Evolutionary conservation across 2,797 vertebrate species (phyloP), one percentile per base, ranked within the genome.

Genomic region (Galago senegalensis): DNA sequence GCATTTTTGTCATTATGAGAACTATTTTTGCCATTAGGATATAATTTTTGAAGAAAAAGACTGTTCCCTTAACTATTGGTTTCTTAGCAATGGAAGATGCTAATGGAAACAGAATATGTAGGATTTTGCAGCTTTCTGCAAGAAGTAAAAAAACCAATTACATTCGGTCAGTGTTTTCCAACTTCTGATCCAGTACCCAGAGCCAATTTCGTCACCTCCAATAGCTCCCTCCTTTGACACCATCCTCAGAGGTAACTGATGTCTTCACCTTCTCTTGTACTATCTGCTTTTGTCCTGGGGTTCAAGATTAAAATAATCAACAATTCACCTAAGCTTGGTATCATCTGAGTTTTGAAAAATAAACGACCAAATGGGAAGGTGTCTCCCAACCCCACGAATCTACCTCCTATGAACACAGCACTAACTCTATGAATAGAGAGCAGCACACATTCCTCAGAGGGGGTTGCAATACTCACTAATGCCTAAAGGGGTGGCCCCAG

Each of bases 1-100:
- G 34, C 87, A 96, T 86, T 96, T 95, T 95, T 92, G 93, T 96
- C 86, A 93, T 94, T 88, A 82, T 34, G 67, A 80, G 94, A 89
- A 86, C 20, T 43, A 76, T 65, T 95, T 96, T 96, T 95, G 58
- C 23, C 69, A 88, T 94, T 93, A 88, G 61, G 31, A 76, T 89
- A 75, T 72, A 89, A 69, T 61, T 82, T 95, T 63, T 76, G n/a
- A 67, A 92, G 43, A 91, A 97, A 95, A 88, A 25, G 5, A 67
- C 75, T 79, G n/a, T 31, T 85, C 56, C 40, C 56, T 92, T 83
- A 88, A 83, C 37, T 91, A 56, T 25, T 7, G 7, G 82, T 80
- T 95, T 96, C 89, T 95, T 34, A 70, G 94, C 83, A 88, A 91
- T 61, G 83, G 43, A 89, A 65, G 65, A 72, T 72, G 84, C 93